These are phyloP conservation scores for Jacana jacana DNA, from an alignment of 2,113 vertebrate genomes.

Conservation along the genomic window DNA sequence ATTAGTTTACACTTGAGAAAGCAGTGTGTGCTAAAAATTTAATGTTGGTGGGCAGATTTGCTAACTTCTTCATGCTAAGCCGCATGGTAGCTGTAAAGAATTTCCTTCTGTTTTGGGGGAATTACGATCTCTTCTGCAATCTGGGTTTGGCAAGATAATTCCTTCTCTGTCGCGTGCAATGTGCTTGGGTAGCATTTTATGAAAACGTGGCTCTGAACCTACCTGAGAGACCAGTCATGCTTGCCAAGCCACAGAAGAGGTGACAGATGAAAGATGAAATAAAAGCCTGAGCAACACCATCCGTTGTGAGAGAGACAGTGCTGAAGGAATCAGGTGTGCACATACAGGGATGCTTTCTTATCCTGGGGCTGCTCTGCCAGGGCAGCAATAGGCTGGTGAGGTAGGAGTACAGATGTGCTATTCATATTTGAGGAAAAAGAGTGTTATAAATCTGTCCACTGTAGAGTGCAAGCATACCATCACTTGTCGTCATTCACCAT, in stretches of 20 bases:
- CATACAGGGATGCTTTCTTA: not conserved
- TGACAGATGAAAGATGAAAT: not conserved
- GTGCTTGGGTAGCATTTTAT: not conserved
- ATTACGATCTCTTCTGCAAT: not conserved
- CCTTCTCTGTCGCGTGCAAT: accelerated
- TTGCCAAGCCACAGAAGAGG: not conserved
- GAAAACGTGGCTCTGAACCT: not conserved
- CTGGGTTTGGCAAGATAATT: not conserved
- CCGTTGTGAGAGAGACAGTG: not conserved
- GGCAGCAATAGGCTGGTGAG: not conserved
- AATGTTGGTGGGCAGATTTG: not conserved
- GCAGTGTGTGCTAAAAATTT: not conserved
- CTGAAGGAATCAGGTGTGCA: not conserved
- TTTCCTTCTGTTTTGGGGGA: not conserved
- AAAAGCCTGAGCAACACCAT: not conserved
- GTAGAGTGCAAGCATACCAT: not conserved
- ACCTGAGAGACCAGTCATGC: not conserved
- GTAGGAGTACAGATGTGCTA: not conserved
- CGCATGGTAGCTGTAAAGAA: not conserved
- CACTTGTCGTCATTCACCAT: not conserved
- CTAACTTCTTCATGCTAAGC: not conserved
- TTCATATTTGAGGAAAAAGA: not conserved
- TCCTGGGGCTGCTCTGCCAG: not conserved
- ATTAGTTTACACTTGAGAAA: not conserved
- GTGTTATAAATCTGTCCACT: not conserved